Evolutionary conservation across 2,797 vertebrate genomes (phyloP).

Genomic region (Peromyscus aztecus): DNA sequence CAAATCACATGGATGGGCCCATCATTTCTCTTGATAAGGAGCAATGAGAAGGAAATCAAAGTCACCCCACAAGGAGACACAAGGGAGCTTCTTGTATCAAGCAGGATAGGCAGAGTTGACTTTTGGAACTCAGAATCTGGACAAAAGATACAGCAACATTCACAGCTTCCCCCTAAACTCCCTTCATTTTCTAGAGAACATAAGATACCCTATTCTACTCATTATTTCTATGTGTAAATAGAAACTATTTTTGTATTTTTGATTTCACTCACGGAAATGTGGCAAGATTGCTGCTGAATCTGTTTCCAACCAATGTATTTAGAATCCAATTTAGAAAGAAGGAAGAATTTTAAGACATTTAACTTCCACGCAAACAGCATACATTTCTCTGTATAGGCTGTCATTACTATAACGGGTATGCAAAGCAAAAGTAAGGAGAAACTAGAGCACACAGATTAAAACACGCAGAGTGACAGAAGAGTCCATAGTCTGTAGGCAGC

Average conservation of each 20-base stretch:
- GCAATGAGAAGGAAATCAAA: slow-evolving; percentile 79
- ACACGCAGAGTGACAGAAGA: slow-evolving; percentile 38
- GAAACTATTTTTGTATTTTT: slow-evolving; percentile 77
- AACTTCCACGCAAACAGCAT: slow-evolving; percentile 62
- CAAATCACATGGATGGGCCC: slow-evolving; percentile 82
- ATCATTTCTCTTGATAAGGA: slow-evolving; percentile 81
- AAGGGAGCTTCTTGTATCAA: slow-evolving; percentile 77
- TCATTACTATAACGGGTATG: slow-evolving; percentile 52
- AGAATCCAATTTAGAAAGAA: slow-evolving; percentile 70
- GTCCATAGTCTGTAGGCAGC: background rate
- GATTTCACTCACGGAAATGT: slow-evolving; percentile 68
- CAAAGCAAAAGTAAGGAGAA: slow-evolving; percentile 69
- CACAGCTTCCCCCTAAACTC: slow-evolving; percentile 77
- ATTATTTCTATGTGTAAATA: slow-evolving; percentile 74
- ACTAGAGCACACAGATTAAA: slow-evolving; percentile 29
- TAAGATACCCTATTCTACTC: slow-evolving; percentile 77
- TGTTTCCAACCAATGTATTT: slow-evolving; percentile 73
- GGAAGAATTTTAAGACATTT: slow-evolving; percentile 72
- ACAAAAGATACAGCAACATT: slow-evolving; percentile 83
- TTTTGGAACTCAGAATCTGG: slow-evolving; percentile 77
- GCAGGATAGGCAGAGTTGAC: slow-evolving; percentile 83
- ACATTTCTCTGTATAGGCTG: slow-evolving; percentile 59
- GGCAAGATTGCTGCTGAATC: slow-evolving; percentile 61
- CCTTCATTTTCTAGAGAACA: slow-evolving; percentile 72
- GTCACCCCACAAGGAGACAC: slow-evolving; percentile 8